Percentiles rank a stretch among this genome's conserved stretches.
Conservation (phyloP, 2,113 vertebrate genomes). For the Urocolius indicus region DNA sequence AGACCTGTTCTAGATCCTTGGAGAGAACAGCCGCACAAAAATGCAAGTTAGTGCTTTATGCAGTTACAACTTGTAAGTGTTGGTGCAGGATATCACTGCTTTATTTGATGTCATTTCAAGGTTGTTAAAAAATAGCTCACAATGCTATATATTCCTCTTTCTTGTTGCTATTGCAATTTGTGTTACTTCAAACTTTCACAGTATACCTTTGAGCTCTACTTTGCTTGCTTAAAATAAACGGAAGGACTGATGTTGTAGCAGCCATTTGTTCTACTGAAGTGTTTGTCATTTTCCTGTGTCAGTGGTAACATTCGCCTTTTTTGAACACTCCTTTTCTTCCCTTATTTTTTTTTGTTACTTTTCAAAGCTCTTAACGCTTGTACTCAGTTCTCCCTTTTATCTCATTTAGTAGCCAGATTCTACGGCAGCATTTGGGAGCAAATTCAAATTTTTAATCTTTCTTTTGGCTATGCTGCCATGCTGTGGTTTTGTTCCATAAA, state of each 20-base stretch:
- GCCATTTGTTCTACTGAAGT: neutral
- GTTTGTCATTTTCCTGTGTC: conserved; percentile 17
- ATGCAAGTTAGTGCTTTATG: neutral
- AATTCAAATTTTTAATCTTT: neutral
- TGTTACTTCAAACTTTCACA: conserved; percentile 26
- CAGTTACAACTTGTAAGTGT: neutral
- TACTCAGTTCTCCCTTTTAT: neutral
- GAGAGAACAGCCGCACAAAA: conserved; percentile 7
- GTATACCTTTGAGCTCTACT: neutral
- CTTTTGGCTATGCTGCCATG: neutral
- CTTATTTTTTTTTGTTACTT: neutral
- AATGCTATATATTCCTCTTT: conserved; percentile 29
- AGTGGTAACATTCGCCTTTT: neutral
- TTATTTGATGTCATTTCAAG: conserved; percentile 50
- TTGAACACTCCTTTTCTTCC: neutral
- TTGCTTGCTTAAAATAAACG: conserved; percentile 4
- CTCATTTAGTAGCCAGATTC: neutral
- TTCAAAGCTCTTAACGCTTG: neutral
- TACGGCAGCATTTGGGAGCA: neutral
- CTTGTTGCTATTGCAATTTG: neutral
- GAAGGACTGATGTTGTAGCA: neutral
- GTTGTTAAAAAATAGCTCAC: conserved; percentile 30
- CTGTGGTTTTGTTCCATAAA: neutral
- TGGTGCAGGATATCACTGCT: neutral
- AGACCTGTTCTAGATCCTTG: conserved; percentile 26